Percentiles rank a stretch among this genome's conserved stretches.
Conservation (phyloP, 2,888 invertebrate species). For the Lepidonotus clava region DNA sequence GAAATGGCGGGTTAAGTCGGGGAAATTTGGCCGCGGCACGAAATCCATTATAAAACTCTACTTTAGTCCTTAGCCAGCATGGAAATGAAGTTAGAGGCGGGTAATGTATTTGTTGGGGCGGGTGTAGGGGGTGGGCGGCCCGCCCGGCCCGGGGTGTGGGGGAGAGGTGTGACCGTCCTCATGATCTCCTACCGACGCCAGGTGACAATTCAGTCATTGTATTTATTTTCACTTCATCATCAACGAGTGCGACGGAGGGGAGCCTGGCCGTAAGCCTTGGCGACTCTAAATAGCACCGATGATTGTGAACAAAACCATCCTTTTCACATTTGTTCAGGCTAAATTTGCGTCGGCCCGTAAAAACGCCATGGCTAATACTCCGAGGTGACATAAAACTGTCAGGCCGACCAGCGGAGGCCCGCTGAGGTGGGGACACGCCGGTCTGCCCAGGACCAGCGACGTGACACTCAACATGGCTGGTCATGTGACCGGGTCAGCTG, state of each 20-base stretch:
- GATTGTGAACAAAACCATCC: constrained; percentile 47
- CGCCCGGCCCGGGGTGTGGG: no score
- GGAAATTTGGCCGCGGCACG: no score
- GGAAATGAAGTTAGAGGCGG: no score
- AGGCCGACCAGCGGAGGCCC: neutral
- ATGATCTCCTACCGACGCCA: no score
- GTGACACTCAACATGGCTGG: constrained; percentile 19
- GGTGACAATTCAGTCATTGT: neutral
- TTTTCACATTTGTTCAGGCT: constrained; percentile 16
- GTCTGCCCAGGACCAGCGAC: neutral
- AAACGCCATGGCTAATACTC: constrained; percentile 31
- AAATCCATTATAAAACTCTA: no score
- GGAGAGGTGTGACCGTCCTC: no score
- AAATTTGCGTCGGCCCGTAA: constrained; percentile 16
- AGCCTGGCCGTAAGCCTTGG: neutral
- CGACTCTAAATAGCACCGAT: constrained; percentile 21
- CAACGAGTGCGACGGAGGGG: neutral
- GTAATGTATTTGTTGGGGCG: no score
- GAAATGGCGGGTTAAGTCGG: no score
- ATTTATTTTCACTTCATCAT: constrained; percentile 8
- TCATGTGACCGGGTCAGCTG: constrained; percentile 42
- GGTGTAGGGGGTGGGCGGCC: neutral
- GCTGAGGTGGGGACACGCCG: neutral
- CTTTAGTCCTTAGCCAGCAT: no score
- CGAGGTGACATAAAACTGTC: constrained; percentile 38